Base-by-base conservation (phyloP, 2,113 vertebrate species). In the Alligator sinensis region DNA sequence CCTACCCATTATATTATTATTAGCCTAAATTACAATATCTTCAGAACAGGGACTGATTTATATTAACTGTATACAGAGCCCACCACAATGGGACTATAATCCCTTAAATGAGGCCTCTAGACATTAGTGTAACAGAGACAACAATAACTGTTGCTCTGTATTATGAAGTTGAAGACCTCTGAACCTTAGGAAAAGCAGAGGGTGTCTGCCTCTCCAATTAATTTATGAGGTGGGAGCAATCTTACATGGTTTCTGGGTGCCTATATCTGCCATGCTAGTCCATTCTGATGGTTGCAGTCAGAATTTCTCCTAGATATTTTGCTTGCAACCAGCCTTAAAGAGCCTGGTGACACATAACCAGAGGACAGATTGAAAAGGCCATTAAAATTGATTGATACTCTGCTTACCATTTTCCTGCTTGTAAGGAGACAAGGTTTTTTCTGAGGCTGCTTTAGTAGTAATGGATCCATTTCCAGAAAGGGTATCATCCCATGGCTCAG, bases 311-410 rank as follows among this genome's bases (percentile, higher is more conserved):
- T 19, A 74, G 7, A 4, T 3, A 4, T 21, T 72, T 19, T 38
- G 18, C 10, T 21, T 38, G 19, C 30, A 34, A 21, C 68, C 38
- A 22, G 68, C 30, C 30, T 19, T 9, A 28, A n/a, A 19, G 4
- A 10, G 9, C n/a, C n/a, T 70, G 11, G 14, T 76, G 28, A 84
- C 84, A 76, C 57, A 28, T 21, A 13, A 78, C 7, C 9, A 72
- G 9, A 57, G 11, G 22, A 64, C 10, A 54, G 61, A 87, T 24
- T 19, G 30, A 72, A 82, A 12, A 84, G 75, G 27, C 75, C 61
- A 83, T 91, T 89, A n/a, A 93, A 93, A 25, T 34, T 25, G 66
- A 24, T 12, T n/a, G 30, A 38, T 9, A 81, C 30, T 74, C 24
- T 74, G 22, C 70, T 74, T 83, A 9, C 60, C 1, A 2, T 68